These are phyloP conservation scores for Ashinkailepas kermadecensis DNA, from an alignment of 2,888 invertebrate genomes.

Conservation along the genomic window DNA sequence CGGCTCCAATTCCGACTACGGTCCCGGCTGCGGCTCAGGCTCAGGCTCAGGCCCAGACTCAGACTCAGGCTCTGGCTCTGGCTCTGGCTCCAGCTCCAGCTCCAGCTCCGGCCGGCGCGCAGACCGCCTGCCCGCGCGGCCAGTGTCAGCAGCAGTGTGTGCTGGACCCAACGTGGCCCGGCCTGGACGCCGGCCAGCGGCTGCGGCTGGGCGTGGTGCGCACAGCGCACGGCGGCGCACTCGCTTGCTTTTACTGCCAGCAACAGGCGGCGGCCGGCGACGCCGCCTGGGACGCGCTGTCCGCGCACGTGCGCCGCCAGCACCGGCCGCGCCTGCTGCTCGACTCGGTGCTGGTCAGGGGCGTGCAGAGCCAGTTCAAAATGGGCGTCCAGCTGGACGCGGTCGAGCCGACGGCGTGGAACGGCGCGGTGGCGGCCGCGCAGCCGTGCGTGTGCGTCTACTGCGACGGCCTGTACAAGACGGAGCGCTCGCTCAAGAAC, in stretches of 20 bases:
- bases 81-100: not conserved
- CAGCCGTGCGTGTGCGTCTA: slow-evolving; percentile 33
- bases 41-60: too few species aligned
- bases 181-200: slow-evolving; percentile 1
- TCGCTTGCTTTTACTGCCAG: slow-evolving; percentile 2
- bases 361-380: slow-evolving; percentile 5
- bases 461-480: slow-evolving; percentile 33
- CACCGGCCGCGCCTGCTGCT: slow-evolving; percentile 15
- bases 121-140: not conserved
- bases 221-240: not conserved
- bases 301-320: slow-evolving; percentile 2
- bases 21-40: too few species aligned
- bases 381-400: slow-evolving; percentile 31
- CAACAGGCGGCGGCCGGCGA: not conserved
- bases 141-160: slow-evolving; percentile 5
- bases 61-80: too few species aligned
- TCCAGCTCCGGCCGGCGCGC: not conserved
- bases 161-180: not conserved
- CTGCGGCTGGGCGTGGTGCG: slow-evolving; percentile 9
- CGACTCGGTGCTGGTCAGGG: not conserved
- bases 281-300: not conserved
- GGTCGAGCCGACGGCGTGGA: slow-evolving; percentile 17
- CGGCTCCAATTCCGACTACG: not conserved
- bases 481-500: slow-evolving; percentile 30
- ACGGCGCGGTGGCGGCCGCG: slow-evolving; percentile 23